Evolutionary conservation across 1,140 invertebrate species (phyloP), one percentile per base, ranked within the genome.

Genomic region (Meteorus sp.): DNA sequence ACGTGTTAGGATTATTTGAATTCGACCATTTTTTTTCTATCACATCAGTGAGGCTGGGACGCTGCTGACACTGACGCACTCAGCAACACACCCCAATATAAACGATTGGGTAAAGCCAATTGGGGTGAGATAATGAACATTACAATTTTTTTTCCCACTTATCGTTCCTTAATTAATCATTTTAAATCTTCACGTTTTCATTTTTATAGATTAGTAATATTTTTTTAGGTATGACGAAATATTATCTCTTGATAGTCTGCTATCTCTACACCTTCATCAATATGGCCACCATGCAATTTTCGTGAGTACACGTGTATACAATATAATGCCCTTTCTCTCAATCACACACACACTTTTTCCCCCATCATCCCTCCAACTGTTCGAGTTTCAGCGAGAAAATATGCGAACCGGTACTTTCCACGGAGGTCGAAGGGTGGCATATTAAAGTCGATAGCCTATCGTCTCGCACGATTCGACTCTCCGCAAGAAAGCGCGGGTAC

Each of bases 401-500:
- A 72, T 78, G 74, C 65, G 72, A 76, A 68, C 73, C 76, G 69
- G 73, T 78, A 69, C 73, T 78, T 69, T 73, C 76, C 66, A 76
- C 73, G 67, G 74, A 78, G 68, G 72, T 76, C 60, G 74, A 76
- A 64, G 70, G 69, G 65, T 78, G 76, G 76, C 72, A 78, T 64
- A 75, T 77, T 75, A 78, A 75, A 68, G 71, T 78, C 71, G 70
- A 78, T 76, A 75, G 74, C 69, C 72, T 75, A 68, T 72, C 66
- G 65, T 72, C 74, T 63, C 73, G 73, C 69, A 75, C 74, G 66
- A 74, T 78, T 75, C 74, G 74, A 72, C 74, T 78, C 69, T 76
- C 74, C 66, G 74, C 74, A 67, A 76, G 74, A 78, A 78, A 78
- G 69, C 74, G 76, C 69, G 76, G 74, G 51, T 78, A 76, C 69